Evolutionary conservation across 2,888 invertebrate species (phyloP).

Genomic region (Patella caerulea): DNA sequence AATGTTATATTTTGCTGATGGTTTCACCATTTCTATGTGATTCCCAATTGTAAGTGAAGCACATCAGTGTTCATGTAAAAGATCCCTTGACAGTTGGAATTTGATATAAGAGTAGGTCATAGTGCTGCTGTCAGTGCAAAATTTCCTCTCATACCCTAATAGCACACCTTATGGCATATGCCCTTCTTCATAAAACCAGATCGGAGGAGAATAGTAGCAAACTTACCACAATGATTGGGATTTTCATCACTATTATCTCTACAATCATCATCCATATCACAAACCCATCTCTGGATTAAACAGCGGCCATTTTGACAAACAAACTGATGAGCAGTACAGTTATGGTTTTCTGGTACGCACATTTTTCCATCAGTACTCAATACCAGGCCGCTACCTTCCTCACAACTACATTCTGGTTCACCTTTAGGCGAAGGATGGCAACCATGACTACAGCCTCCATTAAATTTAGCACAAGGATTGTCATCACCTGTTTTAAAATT

Average conservation of each 20-base stretch:
- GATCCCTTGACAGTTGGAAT: too few species aligned
- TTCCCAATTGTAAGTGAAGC: too few species aligned
- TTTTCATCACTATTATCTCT: conserved; percentile 65
- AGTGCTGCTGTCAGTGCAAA: too few species aligned
- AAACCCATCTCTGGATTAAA: conserved; percentile 93
- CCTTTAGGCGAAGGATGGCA: conserved; percentile 91
- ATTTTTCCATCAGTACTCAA: conserved; percentile 93
- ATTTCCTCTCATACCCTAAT: too few species aligned
- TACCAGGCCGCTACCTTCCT: conserved; percentile 82
- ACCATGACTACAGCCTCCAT: conserved; percentile 94
- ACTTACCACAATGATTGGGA: conserved; percentile 61
- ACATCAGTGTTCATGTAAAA: too few species aligned
- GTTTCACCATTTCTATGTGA: too few species aligned
- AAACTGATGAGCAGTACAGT: conserved; percentile 78
- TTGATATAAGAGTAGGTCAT: too few species aligned
- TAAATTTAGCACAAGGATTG: conserved; percentile 82
- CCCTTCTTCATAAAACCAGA: too few species aligned
- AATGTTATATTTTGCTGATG: too few species aligned
- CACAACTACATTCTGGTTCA: conserved; percentile 83
- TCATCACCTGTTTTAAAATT: conserved; percentile 43
- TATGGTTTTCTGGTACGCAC: conserved; percentile 83
- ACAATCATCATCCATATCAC: conserved; percentile 83
- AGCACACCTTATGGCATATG: too few species aligned
- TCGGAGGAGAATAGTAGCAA: background rate
- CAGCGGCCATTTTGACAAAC: conserved; percentile 94